These are phyloP conservation scores for Pachyseris speciosa DNA, from an alignment of 64 coral and sea anemone genomes.

Conservation along the genomic window DNA sequence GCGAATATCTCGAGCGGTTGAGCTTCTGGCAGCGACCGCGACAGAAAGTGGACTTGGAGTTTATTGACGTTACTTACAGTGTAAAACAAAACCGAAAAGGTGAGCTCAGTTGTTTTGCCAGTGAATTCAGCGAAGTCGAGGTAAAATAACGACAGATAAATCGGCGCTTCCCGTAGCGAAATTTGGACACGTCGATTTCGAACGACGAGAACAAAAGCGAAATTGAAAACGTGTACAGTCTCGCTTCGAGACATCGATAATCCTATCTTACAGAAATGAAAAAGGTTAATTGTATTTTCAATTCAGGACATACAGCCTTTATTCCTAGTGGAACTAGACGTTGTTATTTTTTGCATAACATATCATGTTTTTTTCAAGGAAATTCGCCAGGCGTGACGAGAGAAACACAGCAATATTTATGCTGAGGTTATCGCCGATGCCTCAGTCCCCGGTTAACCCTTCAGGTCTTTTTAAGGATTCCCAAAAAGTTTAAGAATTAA, in stretches of 20 bases:
- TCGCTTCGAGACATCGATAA: not conserved
- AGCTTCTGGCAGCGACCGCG: slow-evolving; percentile 91
- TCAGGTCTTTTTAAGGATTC: too few species aligned
- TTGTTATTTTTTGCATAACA: not conserved
- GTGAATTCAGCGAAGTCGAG: not conserved
- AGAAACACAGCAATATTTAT: not conserved
- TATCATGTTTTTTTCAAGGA: not conserved
- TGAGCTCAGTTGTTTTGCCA: slow-evolving; percentile 26
- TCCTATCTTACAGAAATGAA: not conserved
- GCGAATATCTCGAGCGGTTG: slow-evolving; percentile 84
- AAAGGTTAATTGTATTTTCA: not conserved
- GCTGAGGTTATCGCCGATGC: not conserved
- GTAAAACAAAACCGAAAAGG: slow-evolving; percentile 89
- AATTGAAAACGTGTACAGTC: slow-evolving; percentile 1
- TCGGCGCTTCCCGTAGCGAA: not conserved
- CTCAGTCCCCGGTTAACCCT: not conserved
- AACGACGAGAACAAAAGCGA: not conserved
- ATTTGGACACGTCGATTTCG: not conserved
- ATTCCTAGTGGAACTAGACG: not conserved
- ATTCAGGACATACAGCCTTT: not conserved
- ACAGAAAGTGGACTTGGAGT: slow-evolving; percentile 88
- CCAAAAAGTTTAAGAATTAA: too few species aligned
- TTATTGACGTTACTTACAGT: slow-evolving; percentile 87
- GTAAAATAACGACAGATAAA: not conserved
- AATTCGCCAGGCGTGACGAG: slow-evolving; percentile 8